These are phyloP conservation scores for Cyprinodon brontotheroides DNA, from an alignment of 2,113 vertebrate genomes.

Conservation along the genomic window DNA sequence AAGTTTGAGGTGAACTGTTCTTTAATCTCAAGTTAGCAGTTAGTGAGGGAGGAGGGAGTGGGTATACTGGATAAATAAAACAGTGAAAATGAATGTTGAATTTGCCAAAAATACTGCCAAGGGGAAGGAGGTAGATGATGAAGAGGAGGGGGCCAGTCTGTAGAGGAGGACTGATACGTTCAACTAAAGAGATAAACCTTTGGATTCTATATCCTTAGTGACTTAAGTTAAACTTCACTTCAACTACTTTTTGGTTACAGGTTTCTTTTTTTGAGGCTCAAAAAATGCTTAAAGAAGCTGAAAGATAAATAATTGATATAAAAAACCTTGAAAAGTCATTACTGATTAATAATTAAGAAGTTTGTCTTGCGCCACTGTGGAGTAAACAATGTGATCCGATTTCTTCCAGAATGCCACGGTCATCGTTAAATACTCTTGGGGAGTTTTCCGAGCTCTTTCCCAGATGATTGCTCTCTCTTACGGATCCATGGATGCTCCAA, in stretches of 20 bases:
- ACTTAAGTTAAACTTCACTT: not conserved
- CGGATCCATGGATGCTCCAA: slow-evolving; percentile 73
- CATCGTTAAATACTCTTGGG: slow-evolving; percentile 78
- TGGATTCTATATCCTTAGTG: not conserved
- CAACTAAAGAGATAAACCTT: not conserved
- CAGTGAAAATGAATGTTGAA: too few relatives aligned
- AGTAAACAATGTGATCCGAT: not conserved
- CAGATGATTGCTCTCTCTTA: slow-evolving; percentile 80
- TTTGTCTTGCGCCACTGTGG: not conserved
- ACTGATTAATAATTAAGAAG: not conserved
- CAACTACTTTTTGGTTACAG: not conserved
- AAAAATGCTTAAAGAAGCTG: too few relatives aligned
- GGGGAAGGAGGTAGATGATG: too few relatives aligned
- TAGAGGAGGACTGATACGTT: not conserved
- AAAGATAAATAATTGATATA: too few relatives aligned
- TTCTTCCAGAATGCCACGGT: slow-evolving; percentile 75
- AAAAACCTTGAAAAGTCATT: not conserved
- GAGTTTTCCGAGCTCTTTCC: slow-evolving; percentile 78
- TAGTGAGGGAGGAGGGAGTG: too few relatives aligned
- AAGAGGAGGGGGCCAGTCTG: too few relatives aligned
- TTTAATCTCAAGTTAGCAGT: too few relatives aligned
- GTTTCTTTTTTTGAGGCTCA: not conserved
- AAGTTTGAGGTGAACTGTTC: too few relatives aligned
- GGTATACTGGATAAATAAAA: too few relatives aligned
- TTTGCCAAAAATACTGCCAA: too few relatives aligned